Conservation (phyloP, 2,797 vertebrate genomes). For the Paguma larvata region DNA sequence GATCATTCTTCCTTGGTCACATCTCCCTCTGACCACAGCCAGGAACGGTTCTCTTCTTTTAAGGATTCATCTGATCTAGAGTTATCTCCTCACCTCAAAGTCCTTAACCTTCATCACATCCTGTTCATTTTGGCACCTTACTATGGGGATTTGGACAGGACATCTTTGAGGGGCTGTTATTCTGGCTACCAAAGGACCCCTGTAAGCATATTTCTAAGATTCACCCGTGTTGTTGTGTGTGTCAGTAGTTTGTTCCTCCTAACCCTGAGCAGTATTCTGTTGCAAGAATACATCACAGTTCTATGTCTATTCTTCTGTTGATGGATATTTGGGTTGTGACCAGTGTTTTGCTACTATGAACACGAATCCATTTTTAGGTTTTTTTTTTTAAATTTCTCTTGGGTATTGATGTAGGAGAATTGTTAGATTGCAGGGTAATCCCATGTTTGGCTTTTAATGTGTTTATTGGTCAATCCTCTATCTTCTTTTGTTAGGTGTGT, state of each 20-base stretch:
- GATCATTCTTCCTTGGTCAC: background rate
- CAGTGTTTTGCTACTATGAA: background rate
- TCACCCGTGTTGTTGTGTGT: background rate
- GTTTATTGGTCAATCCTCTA: background rate
- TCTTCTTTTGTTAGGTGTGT: background rate
- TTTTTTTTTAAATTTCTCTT: background rate
- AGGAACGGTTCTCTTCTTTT: background rate
- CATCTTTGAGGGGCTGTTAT: background rate
- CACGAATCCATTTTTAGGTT: background rate
- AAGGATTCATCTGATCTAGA: background rate
- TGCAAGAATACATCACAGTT: background rate
- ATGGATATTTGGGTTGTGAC: background rate
- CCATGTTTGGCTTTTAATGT: slow-evolving; percentile 2
- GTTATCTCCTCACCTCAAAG: background rate
- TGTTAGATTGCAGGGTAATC: background rate
- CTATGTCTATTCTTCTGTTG: background rate
- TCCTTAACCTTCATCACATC: background rate
- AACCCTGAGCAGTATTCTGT: background rate
- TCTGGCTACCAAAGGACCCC: background rate
- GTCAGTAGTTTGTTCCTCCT: background rate
- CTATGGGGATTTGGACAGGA: background rate
- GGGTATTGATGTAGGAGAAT: background rate
- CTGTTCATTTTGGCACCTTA: background rate
- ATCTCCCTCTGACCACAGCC: accelerated
- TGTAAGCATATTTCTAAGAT: background rate